Base-by-base conservation (phyloP, 2,113 vertebrate genomes). In the Ageneiosus marmoratus region DNA sequence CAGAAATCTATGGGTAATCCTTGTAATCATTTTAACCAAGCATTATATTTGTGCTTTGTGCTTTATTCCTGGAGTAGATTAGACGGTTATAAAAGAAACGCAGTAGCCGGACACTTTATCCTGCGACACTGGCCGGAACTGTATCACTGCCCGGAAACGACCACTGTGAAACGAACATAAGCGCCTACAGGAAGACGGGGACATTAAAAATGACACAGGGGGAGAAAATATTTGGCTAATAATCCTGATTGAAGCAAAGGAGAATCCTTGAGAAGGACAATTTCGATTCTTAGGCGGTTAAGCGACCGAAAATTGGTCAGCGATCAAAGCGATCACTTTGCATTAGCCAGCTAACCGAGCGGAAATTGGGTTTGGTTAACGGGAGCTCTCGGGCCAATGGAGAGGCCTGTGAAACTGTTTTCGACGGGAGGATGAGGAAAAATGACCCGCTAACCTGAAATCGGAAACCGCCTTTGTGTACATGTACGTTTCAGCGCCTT, bases 71-170 rank as follows among this genome's bases (percentile, higher is more conserved):
- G n/a, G n/a, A n/a, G n/a, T n/a, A n/a, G n/a, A n/a, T n/a, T n/a
- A n/a, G n/a, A n/a, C n/a, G n/a, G n/a, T n/a, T n/a, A n/a, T n/a
- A n/a, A n/a, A n/a, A n/a, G n/a, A n/a, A n/a, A n/a, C n/a, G n/a
- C n/a, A n/a, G n/a, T 3, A 58, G 37, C 46, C 86, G 90, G 88
- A 89, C 87, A 32, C 48, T 78, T 88, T 81, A 55, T 86, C 83
- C 72, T 79, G 88, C 81, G 84, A 88, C 90, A 90, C 87, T 85
- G 91, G 89, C 92, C 93, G 94, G 94, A 95, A 94, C 87, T 90
- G 89, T 89, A 91, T 88, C 83, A 88, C 91, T 89, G 89, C 88
- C 92, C 91, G 94, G 94, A 94, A 94, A 91, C 92, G 81, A 92
- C 92, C 91, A 92, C 92, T 93, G 91, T 89, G 89, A 89, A 84